Base-by-base conservation (phyloP, 2,113 vertebrate species). In the Lates calcarifer region DNA sequence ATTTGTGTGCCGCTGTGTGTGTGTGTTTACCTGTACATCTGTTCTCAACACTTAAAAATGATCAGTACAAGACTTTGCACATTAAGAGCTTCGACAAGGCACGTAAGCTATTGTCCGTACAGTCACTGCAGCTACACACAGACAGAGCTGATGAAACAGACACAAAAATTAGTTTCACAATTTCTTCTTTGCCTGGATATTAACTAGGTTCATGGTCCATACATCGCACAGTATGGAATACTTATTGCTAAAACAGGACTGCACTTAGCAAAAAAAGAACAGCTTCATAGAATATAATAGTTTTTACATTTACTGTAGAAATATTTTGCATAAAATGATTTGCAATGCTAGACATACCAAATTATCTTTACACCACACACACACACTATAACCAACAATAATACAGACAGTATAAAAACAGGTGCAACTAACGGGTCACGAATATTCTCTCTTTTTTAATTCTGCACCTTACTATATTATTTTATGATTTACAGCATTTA, bases 221-320 rank as follows among this genome's bases (percentile, higher is more conserved):
- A 88, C 79, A 6, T 78, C 47, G 70, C 85, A 87, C 66, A 18
- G 88, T 83, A 87, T 83, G 87, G 78, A 70, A 87, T 71, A 89
- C 71, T 92, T 93, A 94, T 93, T 93, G 92, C 93, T 93, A 90
- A 92, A 91, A 92, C 92, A 69, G 51, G 83, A 92, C 89, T 57
- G 84, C 81, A 89, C 91, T 60, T 75, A 80, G 87, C 85, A 77
- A 91, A 92, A 90, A 75, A 85, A 91, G 57, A 86, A 82, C 68
- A 76, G 87, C 75, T 86, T 89, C 61, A 84, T 86, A 86, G 69
- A 86, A 85, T 85, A 92, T 60, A 77, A 84, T 67, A 73, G 41
- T 35, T 66, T 85, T 86, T 84, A 91, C 84, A 82, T 79, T 76
- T 76, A 84, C 71, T 60, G 78, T 91, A 83, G 83, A 93, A 94